Base-by-base conservation (phyloP, 2,113 vertebrate species). In the Spermophilus dauricus region DNA sequence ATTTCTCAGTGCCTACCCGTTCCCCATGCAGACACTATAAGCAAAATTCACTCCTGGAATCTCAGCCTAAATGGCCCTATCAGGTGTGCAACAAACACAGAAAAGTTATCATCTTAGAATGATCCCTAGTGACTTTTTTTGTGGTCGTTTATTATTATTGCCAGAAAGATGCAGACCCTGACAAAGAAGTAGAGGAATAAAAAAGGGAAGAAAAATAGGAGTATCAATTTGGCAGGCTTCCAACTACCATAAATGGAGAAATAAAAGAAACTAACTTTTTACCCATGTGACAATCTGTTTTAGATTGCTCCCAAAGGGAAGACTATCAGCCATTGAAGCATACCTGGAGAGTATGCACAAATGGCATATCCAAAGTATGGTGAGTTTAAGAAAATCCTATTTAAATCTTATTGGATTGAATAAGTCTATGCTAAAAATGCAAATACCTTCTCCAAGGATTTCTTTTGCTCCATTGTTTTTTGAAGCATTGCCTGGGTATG, bases 401-500 rank as follows among this genome's bases (percentile, higher is more conserved):
- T 34, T 80, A 90, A 65, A 88, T 18, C 4, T 53, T 32, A 53
- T 8, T 86, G 48, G 22, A 85, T 24, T 18, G 37, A 85, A 45
- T 0, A 37, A 80, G 1, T 53, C 34, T 48, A 26, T 0, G 78
- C 86, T 92, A 63, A 56, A 26, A 94, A 17, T 24, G 24, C 10
- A 69, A 82, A 97, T 96, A 99, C 99, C 99, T 99, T 99, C 98
- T 99, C 99, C 84, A 99, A 98, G 86, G 98, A 98, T 98, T 98
- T 99, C 97, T 98, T 99, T 89, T 99, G 99, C 83, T 99, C 99
- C 97, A 99, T 98, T 39, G 98, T 99, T 98, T 99, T 99, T 98
- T 99, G 99, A 96, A 99, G 99, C 72, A 99, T 96, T 86, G 97
- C 99, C 96, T 99, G 99, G 28, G 99, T 99, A 91, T 99, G 99